phyloP scores from a whole-genome alignment of 2,888 invertebrate species.

The Nephrotoma flavescens region DNA sequence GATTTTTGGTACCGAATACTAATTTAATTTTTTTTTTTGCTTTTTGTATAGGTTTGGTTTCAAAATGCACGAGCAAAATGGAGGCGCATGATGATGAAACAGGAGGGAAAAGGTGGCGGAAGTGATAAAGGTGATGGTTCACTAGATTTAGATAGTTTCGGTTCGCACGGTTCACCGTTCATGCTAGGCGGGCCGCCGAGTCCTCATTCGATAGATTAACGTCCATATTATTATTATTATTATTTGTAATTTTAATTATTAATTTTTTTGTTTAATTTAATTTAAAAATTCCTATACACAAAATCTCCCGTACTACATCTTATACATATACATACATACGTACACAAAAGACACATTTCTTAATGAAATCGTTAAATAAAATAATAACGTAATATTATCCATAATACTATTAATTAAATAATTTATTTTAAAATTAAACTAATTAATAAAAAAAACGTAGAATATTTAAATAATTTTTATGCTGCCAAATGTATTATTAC shows the following conservation, averaged over 20 bases:
- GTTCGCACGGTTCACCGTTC: slow-evolving; percentile 31
- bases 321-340: slow-evolving; percentile 1
- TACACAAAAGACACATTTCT: slow-evolving; percentile 6
- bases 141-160: slow-evolving; percentile 30
- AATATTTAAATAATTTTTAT: neutral
- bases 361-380: neutral
- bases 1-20: too few relatives aligned
- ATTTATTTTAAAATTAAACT: neutral
- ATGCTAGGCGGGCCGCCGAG: slow-evolving; percentile 29
- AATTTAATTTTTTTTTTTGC: too few relatives aligned
- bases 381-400: neutral
- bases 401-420: neutral
- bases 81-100: slow-evolving; percentile 84
- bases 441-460: neutral
- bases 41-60: slow-evolving; percentile 77
- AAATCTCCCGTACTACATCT: neutral
- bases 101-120: slow-evolving; percentile 42
- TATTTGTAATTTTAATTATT: slow-evolving; percentile 6
- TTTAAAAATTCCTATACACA: neutral
- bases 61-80: slow-evolving; percentile 98
- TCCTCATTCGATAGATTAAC: slow-evolving; percentile 27
- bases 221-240: neutral
- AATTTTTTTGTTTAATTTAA: neutral
- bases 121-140: slow-evolving; percentile 31
- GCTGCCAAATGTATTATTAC: slow-evolving; percentile 5